These are phyloP conservation scores for Hedychridium roseum DNA, from an alignment of 2,888 invertebrate genomes.

Conservation along the genomic window DNA sequence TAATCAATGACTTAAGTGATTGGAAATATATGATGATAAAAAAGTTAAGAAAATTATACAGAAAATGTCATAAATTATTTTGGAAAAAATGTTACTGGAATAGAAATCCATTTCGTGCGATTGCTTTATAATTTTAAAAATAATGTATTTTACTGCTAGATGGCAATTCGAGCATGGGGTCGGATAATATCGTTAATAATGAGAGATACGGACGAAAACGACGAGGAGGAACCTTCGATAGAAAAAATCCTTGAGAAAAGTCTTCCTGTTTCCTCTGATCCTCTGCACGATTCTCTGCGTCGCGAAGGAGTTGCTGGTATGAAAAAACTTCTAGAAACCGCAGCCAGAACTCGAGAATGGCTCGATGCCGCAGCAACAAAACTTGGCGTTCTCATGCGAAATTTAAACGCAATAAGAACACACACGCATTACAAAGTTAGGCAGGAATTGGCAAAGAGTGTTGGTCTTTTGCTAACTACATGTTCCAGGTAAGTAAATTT, in stretches of 20 bases:
- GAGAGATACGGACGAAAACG: constrained; percentile 57
- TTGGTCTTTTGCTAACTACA: constrained; percentile 68
- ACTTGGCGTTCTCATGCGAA: constrained; percentile 65
- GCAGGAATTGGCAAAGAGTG: constrained; percentile 70
- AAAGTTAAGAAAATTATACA: not conserved
- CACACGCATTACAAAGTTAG: constrained; percentile 73
- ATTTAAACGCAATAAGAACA: constrained; percentile 67
- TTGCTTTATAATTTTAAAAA: not conserved
- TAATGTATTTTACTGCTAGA: constrained; percentile 49
- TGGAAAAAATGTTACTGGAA: too few species aligned
- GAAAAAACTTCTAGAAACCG: constrained; percentile 58
- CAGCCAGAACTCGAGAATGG: constrained; percentile 67
- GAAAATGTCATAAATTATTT: too few species aligned
- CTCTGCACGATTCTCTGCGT: constrained; percentile 32
- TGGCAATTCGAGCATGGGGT: constrained; percentile 64
- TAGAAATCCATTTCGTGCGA: not conserved
- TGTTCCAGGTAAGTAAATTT: constrained; percentile 67
- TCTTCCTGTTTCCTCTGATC: constrained; percentile 40
- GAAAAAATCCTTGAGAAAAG: constrained; percentile 28
- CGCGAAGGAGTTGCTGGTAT: constrained; percentile 51
- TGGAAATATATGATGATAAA: not conserved
- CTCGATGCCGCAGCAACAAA: constrained; percentile 69
- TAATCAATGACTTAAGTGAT: not conserved
- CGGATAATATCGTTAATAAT: constrained; percentile 63
- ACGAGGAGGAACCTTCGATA: constrained; percentile 25